phyloP scores from a whole-genome alignment of 2,888 invertebrate genomes.

The Drosophila melanosoma region DNA sequence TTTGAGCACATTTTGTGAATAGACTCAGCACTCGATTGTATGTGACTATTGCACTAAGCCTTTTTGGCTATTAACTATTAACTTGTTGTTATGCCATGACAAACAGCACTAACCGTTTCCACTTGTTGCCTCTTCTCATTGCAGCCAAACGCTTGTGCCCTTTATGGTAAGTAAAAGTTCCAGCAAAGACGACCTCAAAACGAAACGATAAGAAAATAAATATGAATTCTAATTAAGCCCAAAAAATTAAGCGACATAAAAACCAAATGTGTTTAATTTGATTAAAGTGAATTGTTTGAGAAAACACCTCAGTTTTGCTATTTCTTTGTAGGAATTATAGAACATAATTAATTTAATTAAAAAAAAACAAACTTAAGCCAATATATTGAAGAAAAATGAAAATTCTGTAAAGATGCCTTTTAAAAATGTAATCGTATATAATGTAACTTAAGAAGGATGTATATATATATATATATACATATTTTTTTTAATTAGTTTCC shows the following conservation, averaged over 20 bases:
- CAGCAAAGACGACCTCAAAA: constrained; percentile 14
- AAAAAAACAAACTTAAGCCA: too few species aligned
- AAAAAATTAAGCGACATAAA: constrained; percentile 11
- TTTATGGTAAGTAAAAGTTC: constrained; percentile 69
- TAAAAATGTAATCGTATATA: too few species aligned
- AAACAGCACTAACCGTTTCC: constrained; percentile 42
- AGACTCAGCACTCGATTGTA: background rate
- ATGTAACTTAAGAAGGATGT: too few species aligned
- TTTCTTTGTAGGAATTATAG: background rate
- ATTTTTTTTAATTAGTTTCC: background rate
- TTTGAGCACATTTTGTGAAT: constrained; percentile 11
- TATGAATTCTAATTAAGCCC: background rate
- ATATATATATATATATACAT: background rate
- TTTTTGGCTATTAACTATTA: constrained; percentile 3
- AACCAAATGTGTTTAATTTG: background rate
- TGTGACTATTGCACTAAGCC: background rate
- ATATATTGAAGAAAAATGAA: too few species aligned
- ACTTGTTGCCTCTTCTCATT: constrained; percentile 47
- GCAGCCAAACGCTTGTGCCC: constrained; percentile 55
- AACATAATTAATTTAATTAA: background rate
- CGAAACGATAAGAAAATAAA: background rate
- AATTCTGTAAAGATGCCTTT: too few species aligned
- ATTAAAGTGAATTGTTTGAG: background rate
- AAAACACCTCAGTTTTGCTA: background rate
- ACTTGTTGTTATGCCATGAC: background rate